These are phyloP conservation scores for Graptemys geographica DNA, from an alignment of 2,797 vertebrate species.

Conservation along the genomic window DNA sequence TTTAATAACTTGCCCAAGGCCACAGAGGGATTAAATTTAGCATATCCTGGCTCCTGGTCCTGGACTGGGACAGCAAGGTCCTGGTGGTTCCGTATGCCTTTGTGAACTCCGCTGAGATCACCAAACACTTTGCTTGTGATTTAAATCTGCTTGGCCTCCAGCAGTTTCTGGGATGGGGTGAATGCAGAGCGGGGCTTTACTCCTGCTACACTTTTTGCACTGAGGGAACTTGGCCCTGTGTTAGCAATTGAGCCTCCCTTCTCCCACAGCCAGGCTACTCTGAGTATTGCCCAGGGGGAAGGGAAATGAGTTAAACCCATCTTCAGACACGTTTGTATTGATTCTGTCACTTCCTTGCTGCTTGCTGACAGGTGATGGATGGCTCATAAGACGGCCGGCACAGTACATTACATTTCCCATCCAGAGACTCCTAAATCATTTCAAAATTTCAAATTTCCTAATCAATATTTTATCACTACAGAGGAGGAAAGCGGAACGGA, in stretches of 20 bases:
- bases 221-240: conserved; percentile 25
- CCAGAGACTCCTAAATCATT: conserved; percentile 85
- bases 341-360: conserved; percentile 83
- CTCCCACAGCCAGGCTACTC: conserved; percentile 27
- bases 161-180: background rate
- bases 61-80: background rate
- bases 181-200: background rate
- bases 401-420: conserved; percentile 81
- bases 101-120: fast-evolving
- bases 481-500: conserved; percentile 75
- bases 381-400: conserved; percentile 78
- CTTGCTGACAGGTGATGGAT: conserved; percentile 85
- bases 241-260: background rate
- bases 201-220: background rate
- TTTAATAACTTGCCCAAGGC: background rate
- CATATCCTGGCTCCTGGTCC: background rate
- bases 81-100: fast-evolving
- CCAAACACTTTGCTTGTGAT: background rate
- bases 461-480: conserved; percentile 85
- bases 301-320: conserved; percentile 83
- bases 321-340: conserved; percentile 83
- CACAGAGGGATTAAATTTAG: background rate
- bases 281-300: conserved; percentile 49
- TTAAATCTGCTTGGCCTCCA: background rate
- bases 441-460: conserved; percentile 84